Evolutionary conservation across 1,140 invertebrate genomes (phyloP).

Genomic region (Onthophagus taurus): DNA sequence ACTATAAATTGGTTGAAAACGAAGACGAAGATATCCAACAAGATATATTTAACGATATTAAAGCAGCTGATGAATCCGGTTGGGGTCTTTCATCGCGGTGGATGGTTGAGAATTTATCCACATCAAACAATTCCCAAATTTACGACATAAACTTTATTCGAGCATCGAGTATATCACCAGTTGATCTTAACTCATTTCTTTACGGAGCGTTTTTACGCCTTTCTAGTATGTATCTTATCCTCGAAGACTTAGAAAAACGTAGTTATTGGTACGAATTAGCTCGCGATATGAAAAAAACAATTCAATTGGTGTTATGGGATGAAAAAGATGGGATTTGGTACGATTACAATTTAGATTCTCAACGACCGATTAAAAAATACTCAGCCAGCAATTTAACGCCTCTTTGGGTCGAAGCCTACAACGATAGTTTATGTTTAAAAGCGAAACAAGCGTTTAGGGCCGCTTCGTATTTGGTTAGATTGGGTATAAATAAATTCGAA

Average conservation of each 20-base stretch:
- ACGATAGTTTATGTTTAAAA: constrained; percentile 34
- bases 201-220: constrained; percentile 53
- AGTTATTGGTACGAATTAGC: constrained; percentile 28
- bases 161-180: constrained; percentile 63
- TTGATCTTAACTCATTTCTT: constrained; percentile 76
- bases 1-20: constrained; percentile 24
- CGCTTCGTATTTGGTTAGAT: constrained; percentile 44
- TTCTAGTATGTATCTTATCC: constrained; percentile 40
- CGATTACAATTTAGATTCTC: constrained; percentile 47
- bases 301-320: constrained; percentile 47
- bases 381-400: constrained; percentile 58
- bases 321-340: too few relatives aligned
- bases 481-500: constrained; percentile 41
- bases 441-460: constrained; percentile 31
- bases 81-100: constrained; percentile 82
- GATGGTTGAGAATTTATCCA: constrained; percentile 52
- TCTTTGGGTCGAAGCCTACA: constrained; percentile 45
- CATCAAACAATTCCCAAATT: constrained; percentile 40
- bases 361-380: constrained; percentile 40
- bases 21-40: constrained; percentile 37
- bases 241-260: constrained; percentile 43
- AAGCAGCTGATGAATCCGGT: constrained; percentile 73
- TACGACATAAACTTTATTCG: constrained; percentile 49
- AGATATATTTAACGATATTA: constrained; percentile 56
- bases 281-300: constrained; percentile 33